phyloP scores from a whole-genome alignment of 2,797 vertebrate genomes.

The Numenius phaeopus region DNA sequence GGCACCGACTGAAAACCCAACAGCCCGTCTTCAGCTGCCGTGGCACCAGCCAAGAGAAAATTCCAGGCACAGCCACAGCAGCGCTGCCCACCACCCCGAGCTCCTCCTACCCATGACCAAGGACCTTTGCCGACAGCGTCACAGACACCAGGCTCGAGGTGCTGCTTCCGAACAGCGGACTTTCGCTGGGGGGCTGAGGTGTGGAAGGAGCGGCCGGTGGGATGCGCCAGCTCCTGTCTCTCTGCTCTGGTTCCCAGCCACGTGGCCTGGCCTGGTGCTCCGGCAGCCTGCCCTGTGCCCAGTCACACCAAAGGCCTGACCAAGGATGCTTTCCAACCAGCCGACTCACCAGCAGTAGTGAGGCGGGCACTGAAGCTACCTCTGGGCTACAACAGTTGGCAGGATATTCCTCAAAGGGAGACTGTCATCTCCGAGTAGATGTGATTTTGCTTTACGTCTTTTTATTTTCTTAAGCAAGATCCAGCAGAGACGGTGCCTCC shows the following conservation, averaged over 20 bases:
- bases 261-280: rapidly evolving
- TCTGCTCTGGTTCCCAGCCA: not conserved
- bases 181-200: not conserved
- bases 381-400: not conserved
- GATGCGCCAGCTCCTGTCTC: not conserved
- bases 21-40: rapidly evolving
- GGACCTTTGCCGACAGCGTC: rapidly evolving
- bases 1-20: not conserved
- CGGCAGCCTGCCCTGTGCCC: not conserved
- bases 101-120: not conserved
- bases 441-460: not conserved
- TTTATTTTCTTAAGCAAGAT: not conserved
- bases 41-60: not conserved
- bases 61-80: rapidly evolving
- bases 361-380: not conserved
- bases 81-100: rapidly evolving
- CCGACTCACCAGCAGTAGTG: not conserved
- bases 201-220: not conserved
- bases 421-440: not conserved
- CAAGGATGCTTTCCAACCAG: not conserved
- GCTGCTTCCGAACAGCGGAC: not conserved
- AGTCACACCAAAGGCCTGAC: not conserved
- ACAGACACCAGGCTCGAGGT: not conserved
- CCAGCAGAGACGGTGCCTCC: not conserved
- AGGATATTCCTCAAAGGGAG: not conserved